These are phyloP conservation scores for Etheostoma cragini DNA, from an alignment of 2,113 vertebrate species.

Conservation along the genomic window DNA sequence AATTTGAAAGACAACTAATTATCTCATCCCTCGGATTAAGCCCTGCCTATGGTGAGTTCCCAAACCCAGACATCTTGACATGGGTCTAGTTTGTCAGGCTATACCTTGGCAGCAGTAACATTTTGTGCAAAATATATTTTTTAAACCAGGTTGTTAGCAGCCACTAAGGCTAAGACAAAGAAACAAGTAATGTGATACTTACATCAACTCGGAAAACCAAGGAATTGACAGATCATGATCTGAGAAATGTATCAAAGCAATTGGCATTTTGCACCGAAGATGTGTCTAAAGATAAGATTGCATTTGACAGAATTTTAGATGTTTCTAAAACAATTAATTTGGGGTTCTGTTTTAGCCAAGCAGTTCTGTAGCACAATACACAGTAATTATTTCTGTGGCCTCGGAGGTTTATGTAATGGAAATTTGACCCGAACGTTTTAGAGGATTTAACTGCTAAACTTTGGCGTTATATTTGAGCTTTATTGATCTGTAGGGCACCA, in stretches of 20 bases:
- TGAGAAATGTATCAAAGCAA: background rate
- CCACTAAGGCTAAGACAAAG: background rate
- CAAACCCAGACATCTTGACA: too few relatives aligned
- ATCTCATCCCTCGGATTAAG: too few relatives aligned
- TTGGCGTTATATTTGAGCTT: slow-evolving; percentile 15
- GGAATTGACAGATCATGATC: background rate
- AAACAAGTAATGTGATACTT: background rate
- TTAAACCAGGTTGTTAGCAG: background rate
- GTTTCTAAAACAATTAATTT: background rate
- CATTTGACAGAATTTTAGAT: background rate
- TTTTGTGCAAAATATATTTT: background rate
- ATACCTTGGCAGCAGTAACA: background rate
- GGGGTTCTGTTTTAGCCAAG: background rate
- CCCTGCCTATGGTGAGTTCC: too few relatives aligned
- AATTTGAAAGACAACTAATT: too few relatives aligned
- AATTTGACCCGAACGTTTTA: slow-evolving; percentile 2
- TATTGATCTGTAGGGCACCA: slow-evolving; percentile 19
- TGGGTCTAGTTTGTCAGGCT: too few relatives aligned
- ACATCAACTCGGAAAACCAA: background rate
- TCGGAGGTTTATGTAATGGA: background rate
- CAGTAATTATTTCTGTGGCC: background rate
- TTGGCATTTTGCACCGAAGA: background rate
- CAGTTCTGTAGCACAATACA: background rate
- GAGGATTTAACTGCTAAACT: slow-evolving; percentile 18
- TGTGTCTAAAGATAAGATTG: background rate